Percentiles rank a stretch among this genome's conserved stretches.
Conservation (phyloP, 2,888 invertebrate species). For the Laothoe populi region DNA sequence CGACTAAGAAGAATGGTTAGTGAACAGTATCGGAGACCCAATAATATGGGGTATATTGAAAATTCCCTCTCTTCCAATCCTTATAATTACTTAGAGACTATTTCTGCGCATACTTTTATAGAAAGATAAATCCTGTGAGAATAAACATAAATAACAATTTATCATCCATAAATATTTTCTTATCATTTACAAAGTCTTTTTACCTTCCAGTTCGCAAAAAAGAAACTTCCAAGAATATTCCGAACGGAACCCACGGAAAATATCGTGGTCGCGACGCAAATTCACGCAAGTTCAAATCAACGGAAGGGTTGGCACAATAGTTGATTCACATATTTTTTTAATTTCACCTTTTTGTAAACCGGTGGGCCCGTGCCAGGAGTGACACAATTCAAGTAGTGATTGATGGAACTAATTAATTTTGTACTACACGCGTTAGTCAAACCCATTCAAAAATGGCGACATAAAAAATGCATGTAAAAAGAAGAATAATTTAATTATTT, state of each 20-base stretch:
- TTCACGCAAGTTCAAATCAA: conserved; percentile 21
- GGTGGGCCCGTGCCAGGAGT: conserved; percentile 67
- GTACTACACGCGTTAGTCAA: conserved; percentile 66
- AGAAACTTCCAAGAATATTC: neutral
- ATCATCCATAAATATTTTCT: neutral
- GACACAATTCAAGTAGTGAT: conserved; percentile 76
- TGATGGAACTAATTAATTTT: conserved; percentile 84
- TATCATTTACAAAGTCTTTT: conserved; percentile 1
- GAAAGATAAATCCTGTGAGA: too few species aligned
- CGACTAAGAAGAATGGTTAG: too few species aligned
- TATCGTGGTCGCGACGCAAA: neutral
- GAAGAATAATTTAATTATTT: conserved; percentile 1
- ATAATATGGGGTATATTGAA: too few species aligned
- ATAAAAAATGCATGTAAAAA: conserved; percentile 41
- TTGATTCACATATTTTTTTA: conserved; percentile 77
- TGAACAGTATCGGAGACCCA: too few species aligned
- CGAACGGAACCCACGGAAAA: conserved; percentile 3
- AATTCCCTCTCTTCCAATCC: too few species aligned
- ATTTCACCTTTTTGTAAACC: conserved; percentile 60
- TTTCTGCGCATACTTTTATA: too few species aligned
- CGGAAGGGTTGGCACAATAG: conserved; percentile 76
- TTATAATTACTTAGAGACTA: too few species aligned
- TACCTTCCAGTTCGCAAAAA: neutral
- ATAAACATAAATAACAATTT: neutral
- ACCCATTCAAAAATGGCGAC: conserved; percentile 60